Percentiles rank a stretch among this genome's conserved stretches.
phyloP scores from a whole-genome alignment of 1,140 invertebrate species.

The Drosophila mayri region DNA sequence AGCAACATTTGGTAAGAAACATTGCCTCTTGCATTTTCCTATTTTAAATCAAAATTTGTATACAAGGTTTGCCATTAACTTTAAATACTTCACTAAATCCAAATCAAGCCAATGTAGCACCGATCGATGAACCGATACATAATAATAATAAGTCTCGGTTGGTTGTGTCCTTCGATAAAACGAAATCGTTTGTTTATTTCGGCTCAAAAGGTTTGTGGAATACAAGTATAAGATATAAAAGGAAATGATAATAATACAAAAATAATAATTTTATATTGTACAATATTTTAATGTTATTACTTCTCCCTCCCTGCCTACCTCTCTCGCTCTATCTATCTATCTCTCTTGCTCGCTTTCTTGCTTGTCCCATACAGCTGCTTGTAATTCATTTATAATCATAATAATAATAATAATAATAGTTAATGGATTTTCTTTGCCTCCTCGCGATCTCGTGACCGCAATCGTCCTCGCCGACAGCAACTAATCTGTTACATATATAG shows the following conservation, averaged over 20 bases:
- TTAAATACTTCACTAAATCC: neutral
- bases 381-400: constrained; percentile 57
- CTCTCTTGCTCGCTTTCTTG: constrained; percentile 13
- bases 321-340: constrained; percentile 11
- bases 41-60: neutral
- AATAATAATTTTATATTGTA: constrained; percentile 66
- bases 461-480: constrained; percentile 21
- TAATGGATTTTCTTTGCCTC: constrained; percentile 55
- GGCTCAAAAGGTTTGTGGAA: constrained; percentile 65
- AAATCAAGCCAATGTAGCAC: neutral
- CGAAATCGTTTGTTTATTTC: constrained; percentile 75
- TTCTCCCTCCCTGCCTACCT: constrained; percentile 11
- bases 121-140: neutral
- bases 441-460: constrained; percentile 18
- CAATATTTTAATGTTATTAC: constrained; percentile 65
- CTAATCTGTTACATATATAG: constrained; percentile 45
- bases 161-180: constrained; percentile 57
- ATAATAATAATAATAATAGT: constrained; percentile 61
- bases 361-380: constrained; percentile 41
- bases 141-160: neutral
- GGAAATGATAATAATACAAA: constrained; percentile 50
- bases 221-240: constrained; percentile 50
- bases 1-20: neutral
- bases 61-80: no score
- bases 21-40: neutral